Conservation (phyloP, 2,113 vertebrate species). For the Anoplopoma fimbria region DNA sequence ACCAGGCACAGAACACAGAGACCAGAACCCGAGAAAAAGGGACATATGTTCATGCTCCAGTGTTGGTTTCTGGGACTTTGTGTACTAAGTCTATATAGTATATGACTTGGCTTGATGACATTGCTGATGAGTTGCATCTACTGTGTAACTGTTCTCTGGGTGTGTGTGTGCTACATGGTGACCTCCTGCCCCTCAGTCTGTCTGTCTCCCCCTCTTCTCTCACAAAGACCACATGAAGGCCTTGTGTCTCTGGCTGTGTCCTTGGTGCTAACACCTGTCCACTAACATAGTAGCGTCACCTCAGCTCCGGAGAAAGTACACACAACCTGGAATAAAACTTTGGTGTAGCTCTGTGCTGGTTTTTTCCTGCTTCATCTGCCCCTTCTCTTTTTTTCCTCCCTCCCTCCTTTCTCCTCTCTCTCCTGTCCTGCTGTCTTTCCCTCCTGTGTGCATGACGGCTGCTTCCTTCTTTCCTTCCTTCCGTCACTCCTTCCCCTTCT, state of each 20-base stretch:
- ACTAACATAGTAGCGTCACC: conserved; percentile 57
- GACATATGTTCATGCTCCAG: background rate
- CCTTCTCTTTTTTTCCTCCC: conserved; percentile 62
- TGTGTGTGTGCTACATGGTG: background rate
- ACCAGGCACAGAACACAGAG: background rate
- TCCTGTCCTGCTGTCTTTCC: conserved; percentile 68
- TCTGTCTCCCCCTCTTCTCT: conserved; percentile 11
- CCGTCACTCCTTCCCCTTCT: conserved; percentile 39
- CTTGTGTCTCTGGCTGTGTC: conserved; percentile 39
- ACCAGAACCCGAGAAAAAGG: background rate
- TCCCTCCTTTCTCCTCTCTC: conserved; percentile 51
- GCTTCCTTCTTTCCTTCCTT: conserved; percentile 60
- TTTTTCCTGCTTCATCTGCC: conserved; percentile 79
- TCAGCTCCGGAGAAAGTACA: background rate
- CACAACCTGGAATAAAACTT: conserved; percentile 35
- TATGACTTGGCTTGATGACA: background rate
- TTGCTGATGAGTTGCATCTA: background rate
- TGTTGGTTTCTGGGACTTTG: background rate
- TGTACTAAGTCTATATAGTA: background rate
- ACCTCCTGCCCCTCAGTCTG: no score
- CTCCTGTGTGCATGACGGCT: conserved; percentile 67
- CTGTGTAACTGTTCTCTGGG: background rate
- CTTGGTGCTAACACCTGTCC: conserved; percentile 53
- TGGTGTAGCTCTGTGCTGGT: conserved; percentile 68
- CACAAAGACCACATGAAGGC: background rate